Evolutionary conservation across 35 echinoderm and acorn worm genomes (phyloP).

Genomic region (Diadema setosum): DNA sequence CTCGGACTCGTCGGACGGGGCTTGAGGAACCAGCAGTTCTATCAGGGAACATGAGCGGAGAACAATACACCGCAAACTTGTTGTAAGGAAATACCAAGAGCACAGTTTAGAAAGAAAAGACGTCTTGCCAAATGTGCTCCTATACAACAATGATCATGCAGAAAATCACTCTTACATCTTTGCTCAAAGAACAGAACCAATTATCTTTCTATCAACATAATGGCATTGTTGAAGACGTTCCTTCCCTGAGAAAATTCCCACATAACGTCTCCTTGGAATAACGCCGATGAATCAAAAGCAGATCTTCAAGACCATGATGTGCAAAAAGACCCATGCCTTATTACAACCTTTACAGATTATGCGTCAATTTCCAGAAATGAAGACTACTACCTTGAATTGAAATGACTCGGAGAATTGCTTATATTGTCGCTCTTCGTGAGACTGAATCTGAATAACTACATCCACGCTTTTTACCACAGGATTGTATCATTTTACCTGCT

Average conservation of each 20-base stretch:
- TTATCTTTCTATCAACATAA: background rate
- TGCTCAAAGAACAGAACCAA: background rate
- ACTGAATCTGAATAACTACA: background rate
- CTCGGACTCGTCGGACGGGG: constrained; percentile 7
- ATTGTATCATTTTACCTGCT: constrained; percentile 52
- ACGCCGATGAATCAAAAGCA: too few relatives aligned
- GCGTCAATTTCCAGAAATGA: background rate
- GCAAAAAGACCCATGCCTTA: background rate
- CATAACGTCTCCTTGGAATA: too few relatives aligned
- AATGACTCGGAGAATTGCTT: background rate
- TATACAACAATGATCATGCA: too few relatives aligned
- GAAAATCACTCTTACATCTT: background rate
- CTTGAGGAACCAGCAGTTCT: constrained; percentile 49
- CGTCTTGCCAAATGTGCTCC: too few relatives aligned
- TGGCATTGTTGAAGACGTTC: too few relatives aligned
- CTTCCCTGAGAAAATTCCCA: too few relatives aligned
- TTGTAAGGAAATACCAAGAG: background rate
- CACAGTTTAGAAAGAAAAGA: background rate
- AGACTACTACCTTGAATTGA: background rate
- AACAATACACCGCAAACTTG: background rate
- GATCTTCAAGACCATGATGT: background rate
- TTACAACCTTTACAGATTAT: background rate
- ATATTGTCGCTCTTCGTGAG: background rate
- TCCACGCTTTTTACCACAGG: background rate
- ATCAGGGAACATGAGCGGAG: background rate